Evolutionary conservation across 23 tunicate species (phyloP), one percentile per base, ranked within the genome.

Genomic region (Botrylloides violaceus): DNA sequence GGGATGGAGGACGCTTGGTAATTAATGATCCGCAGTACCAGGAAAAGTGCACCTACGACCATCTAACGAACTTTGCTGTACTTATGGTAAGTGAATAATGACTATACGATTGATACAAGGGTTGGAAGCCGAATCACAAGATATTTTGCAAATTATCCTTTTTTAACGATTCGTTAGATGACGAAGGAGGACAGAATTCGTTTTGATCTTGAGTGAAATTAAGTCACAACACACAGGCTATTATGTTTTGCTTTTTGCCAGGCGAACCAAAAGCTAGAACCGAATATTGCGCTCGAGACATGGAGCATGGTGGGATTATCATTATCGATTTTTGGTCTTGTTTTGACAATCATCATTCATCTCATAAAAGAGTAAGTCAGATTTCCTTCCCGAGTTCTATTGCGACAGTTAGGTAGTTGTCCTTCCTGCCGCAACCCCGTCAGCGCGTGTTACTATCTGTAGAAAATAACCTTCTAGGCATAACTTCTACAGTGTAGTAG

Each of bases 31-130:
- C 58, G 34, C 72, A 75, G 15, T 7, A 43, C 12, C 53, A 7
- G n/a, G 58, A 78, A 15, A 35, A 23, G 25, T 80, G 85, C 73
- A 35, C 39, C 35, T 80, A 78, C 36, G 38, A 72, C 34, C 85
- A 80, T 32, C 39, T 80, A 32, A 80, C 85, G 22, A 73, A 73
- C 73, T 80, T 72, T 63, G 85, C 79, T 32, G 19, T 72, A 4
- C 32, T 80, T 0, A 49, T 80, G 72, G 85, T 80, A 39, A 74
- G 80, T 71, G 23, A 7, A 43, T 15, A 43, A 7, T 7, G 12
- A 43, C 53, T 43, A 9, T 29, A 6, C n/a, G n/a, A n/a, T n/a
- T n/a, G n/a, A n/a, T n/a, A n/a, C n/a, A n/a, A n/a, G n/a, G n/a
- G n/a, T n/a, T n/a, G n/a, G n/a, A n/a, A n/a, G n/a, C n/a, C n/a